phyloP scores from a whole-genome alignment of 2,888 invertebrate species.

The Bellardia pandia region DNA sequence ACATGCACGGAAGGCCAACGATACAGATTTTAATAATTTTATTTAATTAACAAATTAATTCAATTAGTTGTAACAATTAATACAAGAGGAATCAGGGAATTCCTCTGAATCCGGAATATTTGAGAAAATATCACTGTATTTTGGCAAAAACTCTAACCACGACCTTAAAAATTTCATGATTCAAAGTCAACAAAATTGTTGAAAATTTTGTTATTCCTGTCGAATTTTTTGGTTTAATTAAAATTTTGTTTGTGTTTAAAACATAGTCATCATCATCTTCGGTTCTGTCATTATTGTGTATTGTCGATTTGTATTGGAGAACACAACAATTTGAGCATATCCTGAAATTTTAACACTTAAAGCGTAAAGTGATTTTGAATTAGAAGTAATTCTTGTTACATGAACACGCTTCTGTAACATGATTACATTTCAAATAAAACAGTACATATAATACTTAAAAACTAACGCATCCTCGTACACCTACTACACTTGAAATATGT shows the following conservation, averaged over 20 bases:
- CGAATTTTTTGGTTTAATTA: not conserved
- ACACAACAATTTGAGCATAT: conserved; percentile 3
- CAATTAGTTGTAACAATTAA: too few relatives aligned
- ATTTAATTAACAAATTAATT: too few relatives aligned
- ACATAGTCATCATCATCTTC: not conserved
- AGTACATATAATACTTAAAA: conserved; percentile 25
- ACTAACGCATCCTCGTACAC: not conserved
- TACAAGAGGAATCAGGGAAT: too few relatives aligned
- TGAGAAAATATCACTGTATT: too few relatives aligned
- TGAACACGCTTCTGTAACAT: conserved; percentile 18
- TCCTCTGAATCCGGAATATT: too few relatives aligned
- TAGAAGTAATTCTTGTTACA: conserved; percentile 7
- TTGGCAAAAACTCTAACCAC: not conserved
- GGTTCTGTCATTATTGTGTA: not conserved
- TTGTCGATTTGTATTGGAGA: not conserved
- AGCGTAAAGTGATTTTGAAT: conserved; percentile 20
- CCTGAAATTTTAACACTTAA: conserved; percentile 10
- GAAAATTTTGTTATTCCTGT: not conserved
- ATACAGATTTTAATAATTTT: too few relatives aligned
- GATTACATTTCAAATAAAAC: conserved; percentile 20
- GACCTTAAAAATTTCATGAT: not conserved
- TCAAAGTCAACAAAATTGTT: not conserved
- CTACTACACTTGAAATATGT: not conserved
- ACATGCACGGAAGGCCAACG: too few relatives aligned
- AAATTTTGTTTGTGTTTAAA: conserved; percentile 4